Evolutionary conservation across 64 coral and sea anemone genomes (phyloP).

Genomic region (Astreopora myriophthalma): DNA sequence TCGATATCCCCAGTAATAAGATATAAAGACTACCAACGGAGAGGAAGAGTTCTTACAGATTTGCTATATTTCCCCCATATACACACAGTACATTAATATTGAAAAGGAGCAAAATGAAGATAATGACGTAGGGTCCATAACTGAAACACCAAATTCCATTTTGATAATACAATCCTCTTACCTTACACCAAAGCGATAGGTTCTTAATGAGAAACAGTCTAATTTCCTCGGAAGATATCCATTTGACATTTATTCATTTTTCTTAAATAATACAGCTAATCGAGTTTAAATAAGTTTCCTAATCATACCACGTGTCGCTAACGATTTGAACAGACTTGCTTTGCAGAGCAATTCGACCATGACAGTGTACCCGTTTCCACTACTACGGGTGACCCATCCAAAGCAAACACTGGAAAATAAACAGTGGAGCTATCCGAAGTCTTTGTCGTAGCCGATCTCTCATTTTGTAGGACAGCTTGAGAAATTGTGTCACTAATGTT

Average conservation of each 20-base stretch:
- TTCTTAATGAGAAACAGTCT: too few species aligned
- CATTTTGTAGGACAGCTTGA: neutral
- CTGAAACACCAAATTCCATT: constrained; percentile 38
- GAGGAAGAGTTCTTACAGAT: neutral
- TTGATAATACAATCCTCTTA: constrained; percentile 33
- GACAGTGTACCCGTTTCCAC: neutral
- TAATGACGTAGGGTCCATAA: constrained; percentile 24
- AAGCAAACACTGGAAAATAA: neutral
- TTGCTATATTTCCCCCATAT: neutral
- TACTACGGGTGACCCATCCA: constrained; percentile 21
- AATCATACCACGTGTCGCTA: neutral
- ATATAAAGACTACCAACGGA: neutral
- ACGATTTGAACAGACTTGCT: neutral
- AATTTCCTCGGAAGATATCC: neutral
- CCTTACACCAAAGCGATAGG: neutral
- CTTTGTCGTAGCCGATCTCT: neutral
- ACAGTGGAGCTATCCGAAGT: neutral
- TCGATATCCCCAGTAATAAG: neutral
- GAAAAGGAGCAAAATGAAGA: neutral
- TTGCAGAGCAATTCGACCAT: neutral
- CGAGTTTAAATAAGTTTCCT: neutral
- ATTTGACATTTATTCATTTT: neutral
- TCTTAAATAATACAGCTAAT: neutral
- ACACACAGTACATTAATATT: constrained; percentile 48
- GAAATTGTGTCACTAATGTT: too few species aligned